These are phyloP conservation scores for Mungos mungo DNA, from an alignment of 2,113 vertebrate species.

Conservation along the genomic window DNA sequence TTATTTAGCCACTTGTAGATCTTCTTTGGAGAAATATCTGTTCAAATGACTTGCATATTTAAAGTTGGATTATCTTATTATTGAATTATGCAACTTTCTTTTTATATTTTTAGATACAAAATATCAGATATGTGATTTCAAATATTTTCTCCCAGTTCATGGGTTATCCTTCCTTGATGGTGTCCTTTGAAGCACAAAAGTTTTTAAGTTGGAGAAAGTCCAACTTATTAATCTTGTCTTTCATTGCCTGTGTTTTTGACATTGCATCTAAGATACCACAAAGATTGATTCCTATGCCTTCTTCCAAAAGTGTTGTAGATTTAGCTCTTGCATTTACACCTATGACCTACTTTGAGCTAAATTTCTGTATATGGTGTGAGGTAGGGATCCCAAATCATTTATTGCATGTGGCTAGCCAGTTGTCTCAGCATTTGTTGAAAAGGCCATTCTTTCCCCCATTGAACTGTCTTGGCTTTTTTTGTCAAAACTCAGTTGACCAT, in stretches of 20 bases:
- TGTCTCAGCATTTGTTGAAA: not conserved
- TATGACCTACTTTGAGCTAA: not conserved
- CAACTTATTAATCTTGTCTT: not conserved
- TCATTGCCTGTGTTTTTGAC: not conserved
- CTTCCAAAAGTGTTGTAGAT: not conserved
- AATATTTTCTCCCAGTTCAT: not conserved
- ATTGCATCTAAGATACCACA: not conserved
- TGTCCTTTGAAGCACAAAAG: not conserved
- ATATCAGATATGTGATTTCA: not conserved
- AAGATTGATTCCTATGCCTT: not conserved
- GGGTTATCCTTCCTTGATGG: not conserved
- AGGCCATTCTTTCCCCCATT: not conserved
- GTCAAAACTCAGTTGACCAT: not conserved
- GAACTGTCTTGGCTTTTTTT: not conserved
- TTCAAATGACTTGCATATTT: not conserved
- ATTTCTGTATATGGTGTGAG: not conserved
- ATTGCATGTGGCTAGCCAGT: not conserved
- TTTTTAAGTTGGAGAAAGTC: not conserved
- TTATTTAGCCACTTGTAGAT: not conserved
- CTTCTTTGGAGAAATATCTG: not conserved
- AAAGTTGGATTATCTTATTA: not conserved
- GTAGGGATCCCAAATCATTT: not conserved
- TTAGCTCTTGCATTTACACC: not conserved
- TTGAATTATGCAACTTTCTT: slow-evolving; percentile 13
- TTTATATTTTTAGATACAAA: not conserved